Evolutionary conservation across 2,113 vertebrate genomes (phyloP), one percentile per base, ranked within the genome.

Genomic region (Puffinus mauretanicus): DNA sequence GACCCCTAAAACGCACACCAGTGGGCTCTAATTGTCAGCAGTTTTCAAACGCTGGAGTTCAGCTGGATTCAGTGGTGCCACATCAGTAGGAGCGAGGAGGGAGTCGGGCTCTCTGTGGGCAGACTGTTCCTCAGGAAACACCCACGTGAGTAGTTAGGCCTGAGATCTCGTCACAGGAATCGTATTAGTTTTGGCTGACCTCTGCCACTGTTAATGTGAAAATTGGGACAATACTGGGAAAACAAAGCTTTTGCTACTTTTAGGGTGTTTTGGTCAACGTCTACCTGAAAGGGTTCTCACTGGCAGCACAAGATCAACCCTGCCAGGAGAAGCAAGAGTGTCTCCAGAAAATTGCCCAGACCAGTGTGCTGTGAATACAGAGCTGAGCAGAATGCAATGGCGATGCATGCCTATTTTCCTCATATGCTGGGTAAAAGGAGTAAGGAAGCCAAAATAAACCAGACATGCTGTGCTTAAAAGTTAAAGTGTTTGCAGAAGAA

Each of bases 381-480:
- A 90, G 25, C 20, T 65, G 66, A 82, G 61, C 49, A 79, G 36
- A 54, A 32, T 8, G 10, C 72, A 89, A 17, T 42, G 36, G 57
- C 86, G 58, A 76, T 62, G 29, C 47, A 52, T 6, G 29, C 66
- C 69, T 89, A 52, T 81, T 94, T 93, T 94, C 72, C 61, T 72
- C 26, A 40, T 82, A 66, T 10, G 34, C 51, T 77, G 83, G 44
- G 58, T 67, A 65, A 61, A 95, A 88, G 60, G 44, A 65, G 60
- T 75, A 67, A 72, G 27, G 25, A 95, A 82, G 88, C 94, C 96
- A 96, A 96, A 96, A 86, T 51, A 96, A 94, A 94, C 61, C 29
- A 96, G 83, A 80, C 73, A 87, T 70, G 62, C 49, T 85, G 73
- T 77, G 91, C 62, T 84, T 76, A 87, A 91, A 87, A 94, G 27